These are phyloP conservation scores for Sesia apiformis DNA, from an alignment of 2,888 invertebrate species.

Conservation along the genomic window DNA sequence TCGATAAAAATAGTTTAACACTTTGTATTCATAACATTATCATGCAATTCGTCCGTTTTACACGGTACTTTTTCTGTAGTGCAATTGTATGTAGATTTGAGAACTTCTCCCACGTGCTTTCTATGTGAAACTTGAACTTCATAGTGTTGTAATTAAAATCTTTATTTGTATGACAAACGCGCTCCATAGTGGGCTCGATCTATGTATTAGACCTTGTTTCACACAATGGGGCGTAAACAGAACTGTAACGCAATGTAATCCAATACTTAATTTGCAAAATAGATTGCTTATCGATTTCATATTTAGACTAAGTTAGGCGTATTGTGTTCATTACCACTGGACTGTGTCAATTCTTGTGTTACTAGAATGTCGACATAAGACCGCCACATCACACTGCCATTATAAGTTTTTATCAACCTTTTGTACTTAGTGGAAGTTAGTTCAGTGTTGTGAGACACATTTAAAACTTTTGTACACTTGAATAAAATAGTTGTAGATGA, in stretches of 20 bases:
- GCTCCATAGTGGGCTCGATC: slow-evolving; percentile 59
- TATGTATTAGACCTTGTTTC: slow-evolving; percentile 65
- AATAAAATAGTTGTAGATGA: slow-evolving; percentile 68
- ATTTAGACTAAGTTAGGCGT: slow-evolving; percentile 30
- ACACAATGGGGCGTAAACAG: slow-evolving; percentile 40
- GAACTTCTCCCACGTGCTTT: slow-evolving; percentile 33
- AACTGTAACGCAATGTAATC: slow-evolving; percentile 34
- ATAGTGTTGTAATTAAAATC: slow-evolving; percentile 21
- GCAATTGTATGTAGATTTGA: slow-evolving; percentile 17
- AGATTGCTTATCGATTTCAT: slow-evolving; percentile 41
- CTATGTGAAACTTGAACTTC: slow-evolving; percentile 22
- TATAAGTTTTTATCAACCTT: slow-evolving; percentile 32
- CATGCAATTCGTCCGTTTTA: background rate
- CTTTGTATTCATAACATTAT: background rate
- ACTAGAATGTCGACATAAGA: slow-evolving; percentile 78
- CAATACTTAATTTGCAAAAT: slow-evolving; percentile 50
- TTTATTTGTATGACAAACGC: slow-evolving; percentile 28
- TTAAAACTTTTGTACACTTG: slow-evolving; percentile 58
- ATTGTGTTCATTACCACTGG: slow-evolving; percentile 66
- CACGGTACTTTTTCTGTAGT: slow-evolving; percentile 7
- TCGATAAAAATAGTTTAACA: slow-evolving; percentile 6
- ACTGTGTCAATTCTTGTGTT: slow-evolving; percentile 80
- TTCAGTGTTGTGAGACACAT: slow-evolving; percentile 38
- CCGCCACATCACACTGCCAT: slow-evolving; percentile 66
- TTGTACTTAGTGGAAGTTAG: slow-evolving; percentile 24